Percentiles rank a stretch among this genome's conserved stretches.
Evolutionary conservation across 2,113 vertebrate species (phyloP).

Genomic region (Prionailurus bengalensis): DNA sequence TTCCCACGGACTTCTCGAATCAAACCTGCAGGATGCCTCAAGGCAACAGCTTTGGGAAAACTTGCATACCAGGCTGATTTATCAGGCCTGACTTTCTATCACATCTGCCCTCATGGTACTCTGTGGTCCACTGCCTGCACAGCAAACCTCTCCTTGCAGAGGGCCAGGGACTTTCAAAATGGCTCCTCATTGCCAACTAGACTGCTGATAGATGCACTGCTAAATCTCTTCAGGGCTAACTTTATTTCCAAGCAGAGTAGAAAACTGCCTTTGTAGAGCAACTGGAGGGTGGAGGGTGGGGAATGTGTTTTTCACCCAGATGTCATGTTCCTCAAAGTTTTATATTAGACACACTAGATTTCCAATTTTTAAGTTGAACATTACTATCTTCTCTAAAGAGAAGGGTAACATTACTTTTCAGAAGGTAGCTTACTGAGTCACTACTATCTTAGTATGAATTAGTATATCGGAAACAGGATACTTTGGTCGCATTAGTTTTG

Average conservation of each 20-base stretch:
- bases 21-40: background rate
- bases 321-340: background rate
- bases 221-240: background rate
- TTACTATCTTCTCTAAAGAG: background rate
- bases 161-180: fast-evolving
- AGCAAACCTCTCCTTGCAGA: fast-evolving
- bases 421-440: background rate
- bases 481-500: background rate
- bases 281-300: background rate
- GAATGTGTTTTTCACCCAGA: background rate
- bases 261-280: background rate
- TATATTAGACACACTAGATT: background rate
- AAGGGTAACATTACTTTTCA: background rate
- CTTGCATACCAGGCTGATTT: background rate
- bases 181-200: background rate
- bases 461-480: background rate
- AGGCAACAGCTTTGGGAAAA: background rate
- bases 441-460: background rate
- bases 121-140: background rate
- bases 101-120: background rate
- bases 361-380: background rate
- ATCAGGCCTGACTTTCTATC: background rate
- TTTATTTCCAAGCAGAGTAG: background rate
- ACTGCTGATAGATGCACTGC: background rate
- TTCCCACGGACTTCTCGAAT: background rate